These are phyloP conservation scores for Eupithecia centaureata DNA, from an alignment of 2,888 invertebrate species.

Conservation along the genomic window DNA sequence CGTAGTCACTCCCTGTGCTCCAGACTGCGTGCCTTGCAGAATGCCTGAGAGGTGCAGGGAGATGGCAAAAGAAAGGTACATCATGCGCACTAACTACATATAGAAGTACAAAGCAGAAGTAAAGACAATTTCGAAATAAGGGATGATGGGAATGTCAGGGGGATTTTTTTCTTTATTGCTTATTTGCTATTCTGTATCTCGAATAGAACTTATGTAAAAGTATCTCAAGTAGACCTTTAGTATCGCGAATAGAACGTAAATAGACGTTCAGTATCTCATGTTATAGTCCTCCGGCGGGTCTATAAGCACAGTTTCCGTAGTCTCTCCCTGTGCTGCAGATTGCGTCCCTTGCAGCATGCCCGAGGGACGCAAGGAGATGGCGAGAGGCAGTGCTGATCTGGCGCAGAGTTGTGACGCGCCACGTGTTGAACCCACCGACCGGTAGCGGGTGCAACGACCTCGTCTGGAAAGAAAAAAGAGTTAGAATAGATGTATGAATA, in stretches of 20 bases:
- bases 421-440: slow-evolving; percentile 88
- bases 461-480: slow-evolving; percentile 78
- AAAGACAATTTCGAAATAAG: neutral
- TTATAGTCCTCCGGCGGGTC: slow-evolving; percentile 36
- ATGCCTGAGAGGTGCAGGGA: slow-evolving; percentile 87
- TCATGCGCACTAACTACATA: slow-evolving; percentile 55
- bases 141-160: neutral
- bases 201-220: no score
- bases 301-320: slow-evolving; percentile 39
- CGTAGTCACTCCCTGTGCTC: slow-evolving; percentile 47
- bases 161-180: no score
- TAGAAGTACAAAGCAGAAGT: no score
- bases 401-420: slow-evolving; percentile 89
- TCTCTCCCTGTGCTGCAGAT: slow-evolving; percentile 52
- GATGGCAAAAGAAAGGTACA: slow-evolving; percentile 90
- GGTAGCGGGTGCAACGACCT: slow-evolving; percentile 87
- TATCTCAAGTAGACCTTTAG: neutral
- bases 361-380: slow-evolving; percentile 89
- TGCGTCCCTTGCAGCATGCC: slow-evolving; percentile 63
- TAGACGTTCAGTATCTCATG: slow-evolving; percentile 39
- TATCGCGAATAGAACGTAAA: neutral
- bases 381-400: slow-evolving; percentile 88
- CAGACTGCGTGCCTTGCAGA: slow-evolving; percentile 59
- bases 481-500: no score
- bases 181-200: no score